These are phyloP conservation scores for Triops longicaudatus DNA, from an alignment of 1,140 invertebrate species.

Conservation along the genomic window DNA sequence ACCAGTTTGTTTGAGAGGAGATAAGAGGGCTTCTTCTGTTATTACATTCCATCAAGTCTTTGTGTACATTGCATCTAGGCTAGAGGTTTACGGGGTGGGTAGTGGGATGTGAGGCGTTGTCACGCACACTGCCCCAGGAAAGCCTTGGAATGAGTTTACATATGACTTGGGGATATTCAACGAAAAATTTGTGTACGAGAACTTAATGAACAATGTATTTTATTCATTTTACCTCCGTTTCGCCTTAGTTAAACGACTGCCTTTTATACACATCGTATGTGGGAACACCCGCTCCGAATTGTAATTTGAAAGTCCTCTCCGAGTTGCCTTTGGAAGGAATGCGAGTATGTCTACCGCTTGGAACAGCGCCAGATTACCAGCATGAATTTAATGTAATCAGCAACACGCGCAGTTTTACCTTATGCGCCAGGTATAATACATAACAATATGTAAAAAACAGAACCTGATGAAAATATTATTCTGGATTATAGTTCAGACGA, in stretches of 20 bases:
- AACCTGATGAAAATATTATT: slow-evolving; percentile 21
- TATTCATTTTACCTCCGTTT: no score
- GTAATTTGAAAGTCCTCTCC: slow-evolving; percentile 49
- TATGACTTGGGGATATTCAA: no score
- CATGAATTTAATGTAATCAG: slow-evolving; percentile 54
- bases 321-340: slow-evolving; percentile 53
- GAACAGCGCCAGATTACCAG: slow-evolving; percentile 42
- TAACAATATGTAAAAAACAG: slow-evolving; percentile 31
- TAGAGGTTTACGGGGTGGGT: no score
- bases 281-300: slow-evolving; percentile 38
- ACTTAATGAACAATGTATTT: no score
- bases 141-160: no score
- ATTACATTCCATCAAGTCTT: no score
- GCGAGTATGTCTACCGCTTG: slow-evolving; percentile 47
- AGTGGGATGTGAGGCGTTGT: no score
- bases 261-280: slow-evolving; percentile 53
- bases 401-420: slow-evolving; percentile 56
- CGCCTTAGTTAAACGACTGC: slow-evolving; percentile 57
- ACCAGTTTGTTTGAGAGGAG: no score
- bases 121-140: no score
- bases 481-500: slow-evolving; percentile 38
- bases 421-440: slow-evolving; percentile 51
- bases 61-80: no score
- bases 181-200: no score
- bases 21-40: no score